Percentiles rank a stretch among this genome's conserved stretches.
These are phyloP conservation scores for Eudemis profundana DNA, from an alignment of 2,888 invertebrate species.

Conservation along the genomic window DNA sequence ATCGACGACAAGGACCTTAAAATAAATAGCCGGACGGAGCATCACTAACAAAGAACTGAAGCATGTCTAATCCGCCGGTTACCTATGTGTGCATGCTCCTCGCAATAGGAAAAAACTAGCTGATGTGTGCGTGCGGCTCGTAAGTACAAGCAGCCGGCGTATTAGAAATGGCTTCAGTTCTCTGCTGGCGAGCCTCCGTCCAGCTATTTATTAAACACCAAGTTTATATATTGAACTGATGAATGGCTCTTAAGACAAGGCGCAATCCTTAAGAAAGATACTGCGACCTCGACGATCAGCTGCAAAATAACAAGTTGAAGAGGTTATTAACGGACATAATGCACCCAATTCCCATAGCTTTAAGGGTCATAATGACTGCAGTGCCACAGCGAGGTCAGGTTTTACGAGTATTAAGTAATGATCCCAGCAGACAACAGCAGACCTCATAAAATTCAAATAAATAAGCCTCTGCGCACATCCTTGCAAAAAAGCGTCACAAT, in stretches of 20 bases:
- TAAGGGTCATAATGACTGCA: constrained; percentile 34
- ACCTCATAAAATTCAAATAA: constrained; percentile 36
- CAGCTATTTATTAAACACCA: constrained; percentile 27
- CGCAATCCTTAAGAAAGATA: constrained; percentile 16
- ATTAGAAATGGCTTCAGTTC: too few species aligned
- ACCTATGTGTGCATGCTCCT: too few species aligned
- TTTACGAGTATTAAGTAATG: constrained; percentile 44
- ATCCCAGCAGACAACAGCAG: constrained; percentile 29
- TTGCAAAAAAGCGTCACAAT: constrained; percentile 31
- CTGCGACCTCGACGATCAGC: constrained; percentile 31
- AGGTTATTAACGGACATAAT: constrained; percentile 17
- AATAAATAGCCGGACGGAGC: too few species aligned
- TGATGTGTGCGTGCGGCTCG: too few species aligned
- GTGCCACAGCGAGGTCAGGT: constrained; percentile 31
- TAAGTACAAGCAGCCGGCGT: too few species aligned
- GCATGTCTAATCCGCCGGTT: too few species aligned
- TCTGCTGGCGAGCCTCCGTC: too few species aligned
- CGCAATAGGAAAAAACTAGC: too few species aligned
- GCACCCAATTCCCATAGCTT: constrained; percentile 5
- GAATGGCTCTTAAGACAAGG: constrained; percentile 31
- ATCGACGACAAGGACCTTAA: too few species aligned
- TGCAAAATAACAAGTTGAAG: constrained; percentile 25
- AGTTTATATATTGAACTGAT: constrained; percentile 30
- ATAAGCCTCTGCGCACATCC: constrained; percentile 6
- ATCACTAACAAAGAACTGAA: too few species aligned